Base-by-base conservation (phyloP, 2,797 vertebrate genomes). In the Nyctalus aviator region DNA sequence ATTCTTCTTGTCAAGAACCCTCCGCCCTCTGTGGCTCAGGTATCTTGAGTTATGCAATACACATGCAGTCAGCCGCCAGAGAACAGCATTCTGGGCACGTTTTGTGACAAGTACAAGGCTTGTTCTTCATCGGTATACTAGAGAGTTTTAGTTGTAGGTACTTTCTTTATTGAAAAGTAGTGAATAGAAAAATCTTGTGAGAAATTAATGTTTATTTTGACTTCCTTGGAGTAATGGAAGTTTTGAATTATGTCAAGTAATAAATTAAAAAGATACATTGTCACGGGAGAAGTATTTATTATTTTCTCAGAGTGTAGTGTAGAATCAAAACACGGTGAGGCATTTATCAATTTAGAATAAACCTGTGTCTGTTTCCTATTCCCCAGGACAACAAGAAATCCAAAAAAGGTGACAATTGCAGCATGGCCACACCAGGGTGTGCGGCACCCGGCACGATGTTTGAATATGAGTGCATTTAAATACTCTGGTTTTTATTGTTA, bases 101-200 rank as follows among this genome's bases (percentile, higher is more conserved):
- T 92, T 73, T 64, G 68, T 57, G n/a, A 69, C 62, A 44, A 75
- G 53, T 8, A 21, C 53, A 0, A 7, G 53, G 18, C 53, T 92
- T 64, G n/a, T 79, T 25, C n/a, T 84, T 92, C 5, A 6, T 59
- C 68, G 32, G 73, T 73, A 21, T 50, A 30, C 75, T 90, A n/a
- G 62, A 76, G 66, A 46, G 7, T 23, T 77, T 75, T 15, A 55
- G 48, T 48, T 64, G 15, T 57, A 72, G 23, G 35, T 12, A 15
- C 35, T 79, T 88, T 77, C 23, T 35, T 87, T 90, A 93, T 92
- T 30, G 35, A 84, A 83, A 78, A 82, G 50, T 55, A 62, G 10
- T 20, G 32, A 95, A 21, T 57, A 85, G 76, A 78, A 71, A 81
- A 59, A 11, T 72, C 53, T 55, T 66, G 41, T 41, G 57, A 84